Conservation (phyloP, 2,888 invertebrate species). For the Archips crataeganus region DNA sequence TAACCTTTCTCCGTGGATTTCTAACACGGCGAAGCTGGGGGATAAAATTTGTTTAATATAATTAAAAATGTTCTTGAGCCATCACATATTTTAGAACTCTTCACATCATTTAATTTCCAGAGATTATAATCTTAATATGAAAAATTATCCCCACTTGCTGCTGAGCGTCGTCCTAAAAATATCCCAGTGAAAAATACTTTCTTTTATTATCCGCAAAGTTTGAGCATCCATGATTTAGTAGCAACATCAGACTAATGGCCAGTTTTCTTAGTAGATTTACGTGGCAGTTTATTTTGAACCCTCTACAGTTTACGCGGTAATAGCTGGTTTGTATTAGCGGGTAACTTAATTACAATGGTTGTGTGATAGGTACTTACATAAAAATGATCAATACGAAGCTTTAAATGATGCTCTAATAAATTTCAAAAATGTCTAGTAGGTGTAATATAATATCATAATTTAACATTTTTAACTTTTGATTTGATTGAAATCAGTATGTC, state of each 20-base stretch:
- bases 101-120: not conserved
- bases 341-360: conserved; percentile 10
- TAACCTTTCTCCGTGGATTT: too few species aligned
- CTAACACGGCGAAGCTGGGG: too few species aligned
- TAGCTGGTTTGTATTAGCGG: conserved; percentile 20
- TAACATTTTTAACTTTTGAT: too few species aligned
- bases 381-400: too few species aligned
- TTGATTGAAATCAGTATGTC: too few species aligned
- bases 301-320: conserved; percentile 16
- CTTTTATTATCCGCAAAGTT: conserved; percentile 30
- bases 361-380: not conserved
- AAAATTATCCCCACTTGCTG: conserved; percentile 3
- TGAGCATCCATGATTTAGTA: conserved; percentile 40
- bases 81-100: not conserved
- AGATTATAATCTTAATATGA: not conserved
- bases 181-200: conserved; percentile 26
- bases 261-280: conserved; percentile 39
- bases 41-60: too few species aligned
- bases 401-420: too few species aligned
- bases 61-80: too few species aligned
- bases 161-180: conserved; percentile 12
- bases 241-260: conserved; percentile 38
- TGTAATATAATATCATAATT: too few species aligned
- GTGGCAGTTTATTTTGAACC: conserved; percentile 35
- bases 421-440: too few species aligned